A percentile compares a stretch with the other conserved stretches of the same genome.
Evolutionary conservation across 2,888 invertebrate genomes (phyloP).

Genomic region (Macaria liturata): DNA sequence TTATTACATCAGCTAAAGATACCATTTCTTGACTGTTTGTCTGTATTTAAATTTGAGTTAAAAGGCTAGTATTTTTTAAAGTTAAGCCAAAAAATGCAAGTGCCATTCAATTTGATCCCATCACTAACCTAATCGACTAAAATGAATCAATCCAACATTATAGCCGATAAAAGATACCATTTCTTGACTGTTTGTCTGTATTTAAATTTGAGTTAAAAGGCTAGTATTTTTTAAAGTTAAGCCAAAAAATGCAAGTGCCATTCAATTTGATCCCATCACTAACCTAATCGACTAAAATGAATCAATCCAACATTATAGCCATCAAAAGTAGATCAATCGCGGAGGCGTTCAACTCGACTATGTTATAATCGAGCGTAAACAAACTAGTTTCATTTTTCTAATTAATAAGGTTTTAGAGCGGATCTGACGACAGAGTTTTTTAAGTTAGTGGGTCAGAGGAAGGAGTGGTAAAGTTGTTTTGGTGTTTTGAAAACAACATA

Average conservation of each 20-base stretch:
- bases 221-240: too few species aligned
- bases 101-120: too few species aligned
- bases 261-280: slow-evolving; percentile 2
- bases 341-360: slow-evolving; percentile 28
- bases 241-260: too few species aligned
- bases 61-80: too few species aligned
- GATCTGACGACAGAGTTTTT: slow-evolving; percentile 17
- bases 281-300: slow-evolving; percentile 3
- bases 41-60: too few species aligned
- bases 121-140: neutral
- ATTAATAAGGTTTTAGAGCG: slow-evolving; percentile 24
- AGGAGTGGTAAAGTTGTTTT: neutral
- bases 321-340: slow-evolving; percentile 31
- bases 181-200: too few species aligned
- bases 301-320: slow-evolving; percentile 22
- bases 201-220: too few species aligned
- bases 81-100: too few species aligned
- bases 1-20: too few species aligned
- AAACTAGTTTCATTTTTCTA: slow-evolving; percentile 22
- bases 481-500: too few species aligned
- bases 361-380: slow-evolving; percentile 24
- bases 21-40: too few species aligned
- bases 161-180: neutral
- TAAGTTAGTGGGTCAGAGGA: slow-evolving; percentile 10
- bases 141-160: slow-evolving; percentile 22